Percentiles rank a stretch among this genome's conserved stretches.
Conservation (phyloP, 2,113 vertebrate species). For the Oryzias woworae region DNA sequence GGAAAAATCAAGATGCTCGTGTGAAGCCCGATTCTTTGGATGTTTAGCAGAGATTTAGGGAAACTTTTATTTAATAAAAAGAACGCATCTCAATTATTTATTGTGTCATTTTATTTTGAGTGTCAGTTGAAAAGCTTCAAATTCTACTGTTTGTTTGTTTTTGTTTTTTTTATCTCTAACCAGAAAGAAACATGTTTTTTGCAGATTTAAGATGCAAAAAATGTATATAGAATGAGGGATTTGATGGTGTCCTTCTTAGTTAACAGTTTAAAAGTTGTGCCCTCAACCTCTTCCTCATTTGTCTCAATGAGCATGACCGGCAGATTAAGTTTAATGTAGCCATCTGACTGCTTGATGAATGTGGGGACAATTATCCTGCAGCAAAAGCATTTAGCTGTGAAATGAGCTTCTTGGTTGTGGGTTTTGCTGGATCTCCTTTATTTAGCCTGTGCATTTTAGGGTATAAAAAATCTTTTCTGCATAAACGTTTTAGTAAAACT, state of each 20-base stretch:
- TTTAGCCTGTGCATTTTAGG: constrained; percentile 1
- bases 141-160: not conserved
- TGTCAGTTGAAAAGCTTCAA: no score
- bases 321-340: constrained; percentile 35
- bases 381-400: constrained; percentile 45
- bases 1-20: not conserved
- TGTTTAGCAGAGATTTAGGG: not conserved
- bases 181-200: not conserved
- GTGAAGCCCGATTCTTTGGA: constrained; percentile 8
- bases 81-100: not conserved
- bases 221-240: not conserved
- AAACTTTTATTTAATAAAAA: constrained; percentile 10
- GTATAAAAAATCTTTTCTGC: not conserved
- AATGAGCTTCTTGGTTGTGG: constrained; percentile 31
- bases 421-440: constrained; percentile 23
- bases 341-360: constrained; percentile 50
- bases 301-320: constrained; percentile 45
- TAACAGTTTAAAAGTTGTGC: constrained; percentile 15
- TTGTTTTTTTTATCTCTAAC: no score
- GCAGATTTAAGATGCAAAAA: no score
- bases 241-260: constrained; percentile 6
- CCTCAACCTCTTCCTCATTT: constrained; percentile 45
- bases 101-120: no score
- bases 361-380: constrained; percentile 43
- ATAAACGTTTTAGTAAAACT: no score